Conservation (phyloP, 1,140 invertebrate species). For the Stegodyphus mimosarum region DNA sequence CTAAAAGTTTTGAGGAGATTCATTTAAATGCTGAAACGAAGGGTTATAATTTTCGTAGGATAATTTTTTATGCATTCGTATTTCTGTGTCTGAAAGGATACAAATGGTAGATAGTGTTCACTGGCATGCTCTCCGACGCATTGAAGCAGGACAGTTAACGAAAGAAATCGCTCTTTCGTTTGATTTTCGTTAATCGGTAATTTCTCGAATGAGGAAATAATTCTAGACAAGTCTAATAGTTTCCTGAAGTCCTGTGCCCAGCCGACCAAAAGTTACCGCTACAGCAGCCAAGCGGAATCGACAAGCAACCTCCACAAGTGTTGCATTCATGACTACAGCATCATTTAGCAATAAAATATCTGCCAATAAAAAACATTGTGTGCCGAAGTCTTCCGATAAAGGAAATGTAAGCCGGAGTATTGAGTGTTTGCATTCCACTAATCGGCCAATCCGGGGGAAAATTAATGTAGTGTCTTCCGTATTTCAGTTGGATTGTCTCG, state of each 20-base stretch:
- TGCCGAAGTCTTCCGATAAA: neutral
- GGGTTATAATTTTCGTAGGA: neutral
- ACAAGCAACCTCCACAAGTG: neutral
- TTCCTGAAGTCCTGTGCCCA: neutral
- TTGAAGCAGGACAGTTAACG: neutral
- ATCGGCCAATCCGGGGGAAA: neutral
- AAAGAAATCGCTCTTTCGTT: neutral
- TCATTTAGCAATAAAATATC: neutral
- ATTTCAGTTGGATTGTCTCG: neutral
- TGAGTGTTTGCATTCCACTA: neutral
- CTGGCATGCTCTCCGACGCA: neutral
- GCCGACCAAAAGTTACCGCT: neutral
- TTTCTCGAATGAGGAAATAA: neutral
- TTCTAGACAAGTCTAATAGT: neutral
- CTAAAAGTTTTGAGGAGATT: neutral
- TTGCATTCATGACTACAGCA: neutral
- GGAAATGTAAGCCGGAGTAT: neutral
- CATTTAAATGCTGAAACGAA: neutral
- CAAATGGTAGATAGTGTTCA: neutral
- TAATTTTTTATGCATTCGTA: neutral
- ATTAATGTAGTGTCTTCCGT: neutral
- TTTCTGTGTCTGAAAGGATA: neutral
- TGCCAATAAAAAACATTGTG: conserved; percentile 8
- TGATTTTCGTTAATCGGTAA: neutral
- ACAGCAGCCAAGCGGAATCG: neutral